Evolutionary conservation across 2,888 invertebrate genomes (phyloP), one percentile per base, ranked within the genome.

Genomic region (Nyleta sp.): DNA sequence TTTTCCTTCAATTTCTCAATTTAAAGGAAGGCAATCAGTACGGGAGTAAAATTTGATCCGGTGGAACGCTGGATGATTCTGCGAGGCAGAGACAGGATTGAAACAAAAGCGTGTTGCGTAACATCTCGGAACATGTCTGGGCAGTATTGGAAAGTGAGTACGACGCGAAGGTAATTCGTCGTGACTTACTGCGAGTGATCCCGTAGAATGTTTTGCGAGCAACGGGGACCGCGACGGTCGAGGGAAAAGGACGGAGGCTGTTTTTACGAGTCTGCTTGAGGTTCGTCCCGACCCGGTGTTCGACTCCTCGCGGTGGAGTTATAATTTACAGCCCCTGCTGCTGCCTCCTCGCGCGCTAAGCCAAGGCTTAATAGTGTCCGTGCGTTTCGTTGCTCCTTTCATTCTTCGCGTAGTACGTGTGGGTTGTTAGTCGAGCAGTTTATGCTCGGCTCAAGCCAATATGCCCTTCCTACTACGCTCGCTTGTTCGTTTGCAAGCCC

Each of bases 261-360:
- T 87, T 88, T 89, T 88, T 88, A 88, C 87, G 89, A 88, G 87
- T 87, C 87, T 87, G 87, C 81, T 83, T 83, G 84, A 85, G 88
- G 88, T 89, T 87, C 87, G 88, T 85, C 85, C 84, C 86, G 81
- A 85, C 83, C 82, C 74, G 80, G 80, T 77, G 85, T 87, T 88
- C 86, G 88, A 87, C 86, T 88, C 86, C 87, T 88, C 88, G 87
- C 87, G 86, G 87, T 88, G 87, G 88, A 89, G 86, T 88, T 89
- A 89, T 89, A 81, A 81, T 81, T 81, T 81, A 81, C 81, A 78
- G 81, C 81, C 78, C 79, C 53, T 64, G 74, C 74, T 74, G 57
- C 67, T 67, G 78, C 71, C 83, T 81, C 59, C 68, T 81, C 33
- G 7, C 79, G 76, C 80, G 71, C 80, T 74, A 81, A 83, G 81